Evolutionary conservation across 2,113 vertebrate genomes (phyloP).

Genomic region (Myiagra hebetior): DNA sequence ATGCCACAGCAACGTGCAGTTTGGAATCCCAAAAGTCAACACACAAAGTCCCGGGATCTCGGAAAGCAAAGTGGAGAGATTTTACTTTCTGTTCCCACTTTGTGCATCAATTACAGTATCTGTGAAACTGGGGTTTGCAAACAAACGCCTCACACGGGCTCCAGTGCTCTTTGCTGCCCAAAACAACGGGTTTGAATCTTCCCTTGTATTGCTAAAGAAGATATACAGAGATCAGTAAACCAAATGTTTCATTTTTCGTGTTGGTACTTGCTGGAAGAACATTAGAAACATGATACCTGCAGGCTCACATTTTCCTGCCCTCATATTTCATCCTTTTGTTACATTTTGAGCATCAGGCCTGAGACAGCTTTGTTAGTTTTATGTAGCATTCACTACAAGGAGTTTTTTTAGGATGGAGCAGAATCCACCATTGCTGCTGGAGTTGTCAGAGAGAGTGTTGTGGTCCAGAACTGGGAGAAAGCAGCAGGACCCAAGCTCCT

Average conservation of each 20-base stretch:
- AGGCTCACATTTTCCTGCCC: neutral
- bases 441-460: neutral
- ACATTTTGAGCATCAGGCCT: neutral
- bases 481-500: neutral
- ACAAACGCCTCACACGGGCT: neutral
- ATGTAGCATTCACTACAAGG: neutral
- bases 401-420: neutral
- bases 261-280: neutral
- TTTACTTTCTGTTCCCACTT: neutral
- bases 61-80: neutral
- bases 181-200: neutral
- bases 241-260: neutral
- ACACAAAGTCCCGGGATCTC: constrained; percentile 1
- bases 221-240: neutral
- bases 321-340: neutral
- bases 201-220: neutral
- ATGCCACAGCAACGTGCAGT: constrained; percentile 72
- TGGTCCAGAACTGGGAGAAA: neutral
- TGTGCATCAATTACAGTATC: neutral
- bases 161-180: neutral
- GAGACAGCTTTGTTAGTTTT: neutral
- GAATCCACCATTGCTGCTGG: neutral
- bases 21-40: constrained; percentile 66
- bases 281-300: neutral
- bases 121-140: neutral